Base-by-base conservation (phyloP, 2,797 vertebrate genomes). In the Aratinga solstitialis region DNA sequence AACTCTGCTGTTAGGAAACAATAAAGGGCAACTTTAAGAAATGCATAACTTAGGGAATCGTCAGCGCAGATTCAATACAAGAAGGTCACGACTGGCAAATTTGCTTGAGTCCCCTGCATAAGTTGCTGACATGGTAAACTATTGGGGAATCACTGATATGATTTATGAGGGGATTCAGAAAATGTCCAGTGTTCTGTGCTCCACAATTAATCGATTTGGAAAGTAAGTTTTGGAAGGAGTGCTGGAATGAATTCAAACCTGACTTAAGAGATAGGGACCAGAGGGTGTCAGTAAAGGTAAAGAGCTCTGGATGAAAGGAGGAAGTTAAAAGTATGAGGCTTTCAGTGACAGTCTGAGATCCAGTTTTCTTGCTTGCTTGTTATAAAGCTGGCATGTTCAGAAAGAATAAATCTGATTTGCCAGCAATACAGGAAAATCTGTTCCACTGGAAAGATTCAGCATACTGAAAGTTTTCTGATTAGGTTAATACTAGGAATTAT, bases 211-310 rank as follows among this genome's bases (percentile, higher is more conserved):
- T 93, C 89, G 73, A 92, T 92, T 82, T 93, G 59, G 51, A 90
- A 87, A 87, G 82, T 82, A 95, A 94, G 97, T 86, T 93, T 87
- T 90, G 72, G 79, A 92, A 85, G 81, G 27, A 91, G 34, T 67
- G 24, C 68, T 95, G 83, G 69, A 91, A 92, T 48, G 13, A 56
- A 78, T 86, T 96, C 45, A 93, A 95, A 87, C 66, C 54, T 77
- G 84, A 93, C 45, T 93, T 95, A 88, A 88, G 87, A 81, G 21
- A 10, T 34, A 77, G 79, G 94, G 40, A 97, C 95, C 96, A 97
- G 96, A 95, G 92, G 96, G 91, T 96, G 95, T 97, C 97, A 97
- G 90, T 95, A 96, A 97, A 98, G 92, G 94, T 91, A 97, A 97
- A 96, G 84, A 91, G 71, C 79, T 91, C 67, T 92, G 45, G 40